Percentiles rank a stretch among this genome's conserved stretches.
These are phyloP conservation scores for Coleophora deauratella DNA, from an alignment of 2,888 invertebrate species.

Conservation along the genomic window DNA sequence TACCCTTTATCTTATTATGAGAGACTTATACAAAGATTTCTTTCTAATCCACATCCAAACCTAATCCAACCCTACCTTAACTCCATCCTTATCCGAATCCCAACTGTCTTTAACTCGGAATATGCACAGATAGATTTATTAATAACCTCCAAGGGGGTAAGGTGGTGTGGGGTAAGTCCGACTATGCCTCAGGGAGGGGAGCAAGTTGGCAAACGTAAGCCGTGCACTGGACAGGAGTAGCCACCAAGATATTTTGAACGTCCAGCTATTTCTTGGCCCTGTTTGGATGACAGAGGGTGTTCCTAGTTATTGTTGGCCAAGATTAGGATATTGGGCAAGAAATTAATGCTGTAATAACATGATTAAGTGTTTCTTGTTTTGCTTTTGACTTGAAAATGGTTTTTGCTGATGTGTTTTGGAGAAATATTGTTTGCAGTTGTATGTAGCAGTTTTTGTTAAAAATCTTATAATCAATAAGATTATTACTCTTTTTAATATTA, in stretches of 20 bases:
- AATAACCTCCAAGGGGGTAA: slow-evolving; percentile 20
- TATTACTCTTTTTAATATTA: too few species aligned
- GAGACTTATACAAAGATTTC: too few species aligned
- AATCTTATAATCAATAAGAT: too few species aligned
- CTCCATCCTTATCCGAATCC: not conserved
- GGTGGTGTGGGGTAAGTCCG: slow-evolving; percentile 9
- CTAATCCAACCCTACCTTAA: too few species aligned
- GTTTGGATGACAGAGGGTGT: slow-evolving; percentile 51
- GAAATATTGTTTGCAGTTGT: too few species aligned
- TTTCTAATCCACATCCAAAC: too few species aligned
- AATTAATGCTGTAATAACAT: slow-evolving; percentile 48
- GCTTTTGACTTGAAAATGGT: slow-evolving; percentile 6
- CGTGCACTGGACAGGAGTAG: slow-evolving; percentile 69
- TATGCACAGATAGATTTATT: slow-evolving; percentile 29
- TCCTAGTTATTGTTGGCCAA: slow-evolving; percentile 36
- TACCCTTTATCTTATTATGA: too few species aligned
- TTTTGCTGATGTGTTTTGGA: too few species aligned
- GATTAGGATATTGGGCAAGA: slow-evolving; percentile 34
- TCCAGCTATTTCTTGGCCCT: slow-evolving; percentile 60
- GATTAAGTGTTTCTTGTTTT: slow-evolving; percentile 28
- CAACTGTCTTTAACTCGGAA: slow-evolving; percentile 22
- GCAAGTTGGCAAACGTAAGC: slow-evolving; percentile 66
- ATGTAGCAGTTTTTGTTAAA: too few species aligned
- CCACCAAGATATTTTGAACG: slow-evolving; percentile 74
- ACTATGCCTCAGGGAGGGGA: slow-evolving; percentile 28